These are phyloP conservation scores for Neodontobutis hainanensis DNA, from an alignment of 2,113 vertebrate genomes.

Conservation along the genomic window DNA sequence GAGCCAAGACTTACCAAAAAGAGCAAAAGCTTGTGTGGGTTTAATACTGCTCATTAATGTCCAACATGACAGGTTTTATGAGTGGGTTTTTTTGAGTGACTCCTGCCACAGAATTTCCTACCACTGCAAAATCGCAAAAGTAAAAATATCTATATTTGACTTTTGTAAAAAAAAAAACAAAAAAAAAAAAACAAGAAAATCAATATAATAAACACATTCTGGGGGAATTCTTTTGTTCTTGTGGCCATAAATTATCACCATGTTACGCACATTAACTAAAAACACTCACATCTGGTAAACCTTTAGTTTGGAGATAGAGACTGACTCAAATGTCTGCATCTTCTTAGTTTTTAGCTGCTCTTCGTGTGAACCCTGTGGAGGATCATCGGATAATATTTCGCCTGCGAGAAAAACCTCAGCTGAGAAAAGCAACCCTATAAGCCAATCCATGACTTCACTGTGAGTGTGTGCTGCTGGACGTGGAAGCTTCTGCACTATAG, in stretches of 20 bases:
- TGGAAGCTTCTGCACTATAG: slow-evolving; percentile 53
- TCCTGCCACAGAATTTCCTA: slow-evolving; percentile 38
- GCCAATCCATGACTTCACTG: slow-evolving; percentile 72
- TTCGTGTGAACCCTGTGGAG: slow-evolving; percentile 39
- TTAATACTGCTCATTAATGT: slow-evolving; percentile 60
- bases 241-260: slow-evolving; percentile 33
- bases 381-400: slow-evolving; percentile 36
- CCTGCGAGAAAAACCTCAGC: slow-evolving; percentile 45
- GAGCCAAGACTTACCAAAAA: slow-evolving; percentile 16
- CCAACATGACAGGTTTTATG: slow-evolving; percentile 49
- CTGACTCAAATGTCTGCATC: slow-evolving; percentile 39
- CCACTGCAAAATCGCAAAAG: slow-evolving; percentile 35
- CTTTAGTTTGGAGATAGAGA: slow-evolving; percentile 14
- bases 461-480: slow-evolving; percentile 60
- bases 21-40: slow-evolving; percentile 22
- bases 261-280: slow-evolving; percentile 3
- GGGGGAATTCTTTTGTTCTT: slow-evolving; percentile 52
- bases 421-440: slow-evolving; percentile 59
- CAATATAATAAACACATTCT: slow-evolving; percentile 28
- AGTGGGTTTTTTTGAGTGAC: slow-evolving; percentile 44
- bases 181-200: slow-evolving; percentile 32
- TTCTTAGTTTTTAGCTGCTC: slow-evolving; percentile 23
- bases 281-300: slow-evolving; percentile 28
- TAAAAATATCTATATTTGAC: slow-evolving; percentile 40
- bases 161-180: slow-evolving; percentile 60